phyloP scores from a whole-genome alignment of 1,140 invertebrate species.

The Drosophila lini region DNA sequence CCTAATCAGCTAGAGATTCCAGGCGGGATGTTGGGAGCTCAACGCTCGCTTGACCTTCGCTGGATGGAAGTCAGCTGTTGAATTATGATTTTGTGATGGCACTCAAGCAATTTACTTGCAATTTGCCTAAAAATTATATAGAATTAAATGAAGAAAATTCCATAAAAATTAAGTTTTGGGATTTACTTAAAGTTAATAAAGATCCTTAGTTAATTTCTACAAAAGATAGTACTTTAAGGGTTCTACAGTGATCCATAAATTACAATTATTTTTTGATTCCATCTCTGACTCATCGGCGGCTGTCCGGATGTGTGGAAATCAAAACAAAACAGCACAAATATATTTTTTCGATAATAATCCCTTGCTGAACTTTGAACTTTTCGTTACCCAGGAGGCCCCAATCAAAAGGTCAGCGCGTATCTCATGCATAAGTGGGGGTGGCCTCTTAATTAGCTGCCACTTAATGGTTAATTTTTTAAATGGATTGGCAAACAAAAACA shows the following conservation, averaged over 20 bases:
- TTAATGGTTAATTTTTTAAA: slow-evolving; percentile 50
- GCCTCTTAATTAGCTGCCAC: slow-evolving; percentile 68
- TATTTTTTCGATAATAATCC: slow-evolving; percentile 1
- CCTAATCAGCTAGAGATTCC: slow-evolving; percentile 22
- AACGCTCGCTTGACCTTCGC: slow-evolving; percentile 6
- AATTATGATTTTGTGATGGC: slow-evolving; percentile 52
- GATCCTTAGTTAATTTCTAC: background rate
- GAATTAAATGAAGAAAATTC: background rate
- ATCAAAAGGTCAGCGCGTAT: slow-evolving; percentile 12
- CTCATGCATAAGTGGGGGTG: background rate
- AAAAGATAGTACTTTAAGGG: background rate
- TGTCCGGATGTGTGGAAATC: slow-evolving; percentile 65
- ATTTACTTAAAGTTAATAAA: background rate
- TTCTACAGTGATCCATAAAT: slow-evolving; percentile 1
- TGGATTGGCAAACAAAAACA: slow-evolving; percentile 68
- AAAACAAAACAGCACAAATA: slow-evolving; percentile 34
- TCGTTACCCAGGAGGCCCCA: background rate
- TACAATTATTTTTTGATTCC: background rate
- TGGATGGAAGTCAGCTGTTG: background rate
- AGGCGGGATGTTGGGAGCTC: background rate
- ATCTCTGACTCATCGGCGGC: slow-evolving; percentile 13
- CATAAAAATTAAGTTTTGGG: background rate
- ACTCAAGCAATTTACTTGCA: slow-evolving; percentile 45
- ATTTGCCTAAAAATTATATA: slow-evolving; percentile 35
- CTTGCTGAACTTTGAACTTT: slow-evolving; percentile 34